phyloP scores from a whole-genome alignment of 2,113 vertebrate genomes.

The Oncorhynchus kisutch region DNA sequence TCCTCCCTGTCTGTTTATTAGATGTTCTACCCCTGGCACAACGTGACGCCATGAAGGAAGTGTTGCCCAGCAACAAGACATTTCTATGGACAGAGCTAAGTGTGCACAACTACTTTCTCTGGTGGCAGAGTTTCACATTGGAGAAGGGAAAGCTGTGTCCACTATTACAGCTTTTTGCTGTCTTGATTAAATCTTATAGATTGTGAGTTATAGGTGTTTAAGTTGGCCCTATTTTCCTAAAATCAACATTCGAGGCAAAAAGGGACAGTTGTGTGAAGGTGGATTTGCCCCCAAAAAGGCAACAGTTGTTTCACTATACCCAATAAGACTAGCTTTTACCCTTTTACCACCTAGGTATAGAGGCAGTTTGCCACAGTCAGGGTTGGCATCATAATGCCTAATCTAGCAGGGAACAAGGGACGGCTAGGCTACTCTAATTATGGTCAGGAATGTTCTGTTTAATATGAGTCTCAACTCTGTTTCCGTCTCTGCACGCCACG shows the following conservation, averaged over 20 bases:
- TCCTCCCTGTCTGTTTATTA: slow-evolving; percentile 29
- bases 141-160: background rate
- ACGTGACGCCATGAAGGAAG: slow-evolving; percentile 17
- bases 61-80: slow-evolving; percentile 49
- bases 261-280: background rate
- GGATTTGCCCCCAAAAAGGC: background rate
- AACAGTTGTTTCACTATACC: background rate
- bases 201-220: too few relatives aligned
- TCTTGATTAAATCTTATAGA: background rate
- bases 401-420: background rate
- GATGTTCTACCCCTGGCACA: slow-evolving; percentile 25
- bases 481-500: background rate
- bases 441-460: slow-evolving; percentile 32
- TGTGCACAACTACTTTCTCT: slow-evolving; percentile 28
- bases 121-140: background rate
- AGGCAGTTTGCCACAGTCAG: background rate
- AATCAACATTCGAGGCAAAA: background rate
- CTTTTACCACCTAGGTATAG: background rate
- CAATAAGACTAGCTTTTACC: background rate
- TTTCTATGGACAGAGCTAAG: slow-evolving; percentile 39
- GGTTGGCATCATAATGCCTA: background rate
- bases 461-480: background rate
- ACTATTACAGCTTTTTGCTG: background rate
- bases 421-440: slow-evolving; percentile 8
- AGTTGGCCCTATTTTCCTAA: background rate